Base-by-base conservation (phyloP, 2,797 vertebrate species). In the Clarias platycephalus region DNA sequence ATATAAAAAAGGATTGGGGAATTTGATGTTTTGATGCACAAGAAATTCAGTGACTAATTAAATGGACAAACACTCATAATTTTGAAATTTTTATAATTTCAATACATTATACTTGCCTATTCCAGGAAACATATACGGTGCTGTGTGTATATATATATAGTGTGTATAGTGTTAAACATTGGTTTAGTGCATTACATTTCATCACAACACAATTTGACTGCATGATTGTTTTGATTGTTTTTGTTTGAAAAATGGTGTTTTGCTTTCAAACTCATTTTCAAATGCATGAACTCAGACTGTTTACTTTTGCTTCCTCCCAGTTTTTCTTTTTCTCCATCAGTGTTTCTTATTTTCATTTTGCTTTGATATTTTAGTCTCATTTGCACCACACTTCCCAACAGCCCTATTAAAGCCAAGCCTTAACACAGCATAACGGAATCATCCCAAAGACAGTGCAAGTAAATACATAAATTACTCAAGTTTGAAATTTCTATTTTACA, bases 401-500 rank as follows among this genome's bases (percentile, higher is more conserved):
- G 90, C 85, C 91, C 91, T 91, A 91, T 94, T 93, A 92, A 80
- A 86, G 89, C 87, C 40, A 76, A 90, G 90, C 88, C 63, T 90
- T 91, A 93, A 93, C 89, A 90, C 31, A 86, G 87, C 90, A 87
- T 91, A 91, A 86, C 90, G 90, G 93, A 93, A 92, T 93, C 89
- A 92, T 93, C 90, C 90, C 64, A 75, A 85, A 91, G 90, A 89
- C 86, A 80, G 81, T 87, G 89, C 85, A 78, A 92, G 92, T 94
- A 94, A 95, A 95, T 95, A 93, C 94, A 94, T 94, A 95, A 95
- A 95, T 95, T 95, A 94, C 95, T 95, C 93, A 94, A 93, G 91
- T 94, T 92, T 92, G 91, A 95, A 95, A 95, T 95, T 95, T 94
- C 92, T 94, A 95, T 96, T 96, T 96, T 95, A 95, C 94, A 95